Base-by-base conservation (phyloP, 2,113 vertebrate species). In the Naja naja region DNA sequence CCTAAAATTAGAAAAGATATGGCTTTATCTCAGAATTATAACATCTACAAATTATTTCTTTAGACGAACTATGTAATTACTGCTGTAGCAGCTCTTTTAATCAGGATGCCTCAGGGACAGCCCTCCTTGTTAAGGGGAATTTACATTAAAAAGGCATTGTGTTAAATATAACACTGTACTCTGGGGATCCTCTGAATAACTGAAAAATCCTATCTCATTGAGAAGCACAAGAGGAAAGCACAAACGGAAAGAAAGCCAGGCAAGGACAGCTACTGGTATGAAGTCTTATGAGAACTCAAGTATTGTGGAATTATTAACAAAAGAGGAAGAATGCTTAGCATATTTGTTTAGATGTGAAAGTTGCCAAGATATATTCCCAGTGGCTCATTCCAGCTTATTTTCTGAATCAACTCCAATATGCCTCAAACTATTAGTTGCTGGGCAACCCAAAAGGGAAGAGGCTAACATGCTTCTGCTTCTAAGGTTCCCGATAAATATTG, bases 51-150 rank as follows among this genome's bases (percentile, higher is more conserved):
- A 95, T 81, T 94, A 95, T 96, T 92, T 95, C 87, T 95, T 95
- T 94, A 89, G 94, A 92, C 74, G 91, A 95, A 92, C 93, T 95
- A 74, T 95, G 95, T 95, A 96, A 96, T 97, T 96, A 96, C 58
- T 55, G 92, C 93, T 94, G 56, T 27, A 91, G 95, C 94, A 95
- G 94, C 92, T 87, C 90, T 55, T 89, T 91, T 97, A 96, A 96
- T 95, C 95, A 96, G 90, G 88, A 34, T 90, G 93, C 91, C 96
- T 95, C 95, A 94, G 93, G 95, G 94, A 89, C 87, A 93, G 88
- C 53, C 20, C 90, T 96, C 92, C 89, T 92, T 25, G 34, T 81
- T 94, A 95, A 94, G 92, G 58, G 89, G 93, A 95, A 96, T 94
- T 94, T 74, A 89, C 91, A 90, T 53, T 93, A 94, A 96, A 95